Evolutionary conservation across 2,888 invertebrate species (phyloP).

Genomic region (Uloborus plumipes): DNA sequence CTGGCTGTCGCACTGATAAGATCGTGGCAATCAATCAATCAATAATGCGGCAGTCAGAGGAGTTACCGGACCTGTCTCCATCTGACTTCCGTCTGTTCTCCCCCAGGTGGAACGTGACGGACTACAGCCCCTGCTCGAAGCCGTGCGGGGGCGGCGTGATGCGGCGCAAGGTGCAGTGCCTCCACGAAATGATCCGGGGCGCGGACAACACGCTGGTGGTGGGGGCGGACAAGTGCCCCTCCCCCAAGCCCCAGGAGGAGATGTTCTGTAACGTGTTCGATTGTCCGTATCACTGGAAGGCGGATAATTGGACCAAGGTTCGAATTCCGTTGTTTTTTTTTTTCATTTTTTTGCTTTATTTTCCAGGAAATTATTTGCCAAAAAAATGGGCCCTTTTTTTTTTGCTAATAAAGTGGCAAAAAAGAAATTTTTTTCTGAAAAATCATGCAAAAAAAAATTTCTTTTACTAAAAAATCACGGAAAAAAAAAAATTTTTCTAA

Average conservation of each 20-base stretch:
- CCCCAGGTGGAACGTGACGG: slow-evolving; percentile 86
- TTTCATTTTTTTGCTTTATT: too few relatives aligned
- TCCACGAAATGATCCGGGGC: slow-evolving; percentile 83
- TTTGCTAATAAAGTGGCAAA: too few relatives aligned
- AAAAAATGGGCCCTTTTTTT: too few relatives aligned
- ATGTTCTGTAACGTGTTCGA: slow-evolving; percentile 93
- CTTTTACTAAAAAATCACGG: too few relatives aligned
- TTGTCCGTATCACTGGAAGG: slow-evolving; percentile 91
- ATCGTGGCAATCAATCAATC: too few relatives aligned
- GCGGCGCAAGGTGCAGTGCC: slow-evolving; percentile 85
- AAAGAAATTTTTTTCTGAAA: too few relatives aligned
- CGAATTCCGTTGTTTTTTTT: slow-evolving; percentile 4
- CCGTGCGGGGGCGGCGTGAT: slow-evolving; percentile 95
- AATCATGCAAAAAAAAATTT: too few relatives aligned
- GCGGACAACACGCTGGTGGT: slow-evolving; percentile 91
- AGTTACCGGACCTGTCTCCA: too few relatives aligned
- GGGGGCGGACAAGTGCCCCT: slow-evolving; percentile 93
- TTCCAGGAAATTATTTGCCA: too few relatives aligned
- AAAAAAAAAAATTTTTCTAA: too few relatives aligned
- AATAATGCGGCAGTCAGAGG: too few relatives aligned
- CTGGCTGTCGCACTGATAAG: too few relatives aligned
- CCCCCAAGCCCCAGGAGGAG: slow-evolving; percentile 84
- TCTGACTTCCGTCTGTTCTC: slow-evolving; percentile 54
- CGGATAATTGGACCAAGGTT: slow-evolving; percentile 86
- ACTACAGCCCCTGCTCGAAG: slow-evolving; percentile 90